Percentiles rank a stretch among this genome's conserved stretches.
These are phyloP conservation scores for Dolichallabes microphthalmus DNA, from an alignment of 2,113 vertebrate genomes.

Conservation along the genomic window DNA sequence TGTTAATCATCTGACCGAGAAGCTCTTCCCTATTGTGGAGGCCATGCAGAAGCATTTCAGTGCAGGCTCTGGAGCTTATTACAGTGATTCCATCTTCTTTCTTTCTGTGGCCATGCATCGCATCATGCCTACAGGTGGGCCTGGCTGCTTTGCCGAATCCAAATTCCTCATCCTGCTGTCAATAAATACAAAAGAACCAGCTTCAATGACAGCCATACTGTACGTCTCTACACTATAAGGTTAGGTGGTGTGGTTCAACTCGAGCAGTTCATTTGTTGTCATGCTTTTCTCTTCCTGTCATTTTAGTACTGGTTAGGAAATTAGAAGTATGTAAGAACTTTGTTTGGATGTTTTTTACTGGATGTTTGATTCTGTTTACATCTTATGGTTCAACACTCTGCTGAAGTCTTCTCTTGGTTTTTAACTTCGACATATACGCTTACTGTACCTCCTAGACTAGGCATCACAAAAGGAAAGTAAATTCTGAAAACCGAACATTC, in stretches of 20 bases:
- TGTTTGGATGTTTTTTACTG: background rate
- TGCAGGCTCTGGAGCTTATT: constrained; percentile 89
- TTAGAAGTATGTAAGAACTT: background rate
- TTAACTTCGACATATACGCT: background rate
- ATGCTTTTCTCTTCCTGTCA: background rate
- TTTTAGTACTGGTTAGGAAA: background rate
- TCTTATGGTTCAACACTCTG: background rate
- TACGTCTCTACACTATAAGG: background rate
- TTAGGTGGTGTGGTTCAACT: too few species aligned
- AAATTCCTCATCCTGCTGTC: background rate
- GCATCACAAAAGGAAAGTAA: too few species aligned
- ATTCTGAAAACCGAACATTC: too few species aligned
- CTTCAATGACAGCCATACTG: background rate
- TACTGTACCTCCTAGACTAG: background rate
- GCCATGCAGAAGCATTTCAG: constrained; percentile 98
- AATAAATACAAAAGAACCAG: background rate
- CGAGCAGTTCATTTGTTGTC: background rate
- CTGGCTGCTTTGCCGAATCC: background rate
- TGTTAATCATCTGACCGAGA: constrained; percentile 80
- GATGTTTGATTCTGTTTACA: background rate
- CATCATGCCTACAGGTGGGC: constrained; percentile 90
- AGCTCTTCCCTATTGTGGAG: constrained; percentile 87
- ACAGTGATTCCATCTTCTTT: constrained; percentile 96
- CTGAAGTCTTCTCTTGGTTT: background rate
- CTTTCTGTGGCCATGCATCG: constrained; percentile 94